Conservation (phyloP, 2,888 invertebrate genomes). For the Harmothoe impar region DNA sequence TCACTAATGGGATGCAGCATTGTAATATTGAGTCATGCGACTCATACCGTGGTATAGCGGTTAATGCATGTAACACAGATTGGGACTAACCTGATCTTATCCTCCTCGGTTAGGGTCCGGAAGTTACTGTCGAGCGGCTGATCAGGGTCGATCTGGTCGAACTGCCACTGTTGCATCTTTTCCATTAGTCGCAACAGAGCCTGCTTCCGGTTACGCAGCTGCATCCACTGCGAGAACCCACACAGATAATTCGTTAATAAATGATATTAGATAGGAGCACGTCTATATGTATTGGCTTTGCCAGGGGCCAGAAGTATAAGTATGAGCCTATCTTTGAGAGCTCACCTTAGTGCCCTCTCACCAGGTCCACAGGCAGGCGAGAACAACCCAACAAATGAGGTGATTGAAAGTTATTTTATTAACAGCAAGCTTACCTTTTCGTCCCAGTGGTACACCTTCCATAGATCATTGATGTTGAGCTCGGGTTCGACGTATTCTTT, state of each 20-base stretch:
- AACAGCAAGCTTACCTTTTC: conserved; percentile 87
- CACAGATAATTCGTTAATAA: background rate
- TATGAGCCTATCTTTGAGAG: too few species aligned
- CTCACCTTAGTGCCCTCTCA: too few species aligned
- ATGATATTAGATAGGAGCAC: too few species aligned
- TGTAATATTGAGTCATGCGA: too few species aligned
- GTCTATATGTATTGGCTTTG: too few species aligned
- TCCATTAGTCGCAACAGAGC: conserved; percentile 92
- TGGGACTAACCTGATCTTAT: conserved; percentile 84
- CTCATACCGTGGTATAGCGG: too few species aligned
- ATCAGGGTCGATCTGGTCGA: conserved; percentile 92
- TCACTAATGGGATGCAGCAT: too few species aligned
- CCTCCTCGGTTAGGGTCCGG: conserved; percentile 92
- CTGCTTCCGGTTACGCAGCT: conserved; percentile 92
- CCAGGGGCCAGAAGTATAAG: too few species aligned
- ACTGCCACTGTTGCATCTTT: conserved; percentile 95
- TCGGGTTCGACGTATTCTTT: conserved; percentile 99
- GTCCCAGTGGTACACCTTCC: conserved; percentile 98
- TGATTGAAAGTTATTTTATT: too few species aligned
- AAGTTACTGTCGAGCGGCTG: conserved; percentile 92
- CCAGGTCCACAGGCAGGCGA: too few species aligned
- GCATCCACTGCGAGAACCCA: conserved; percentile 85
- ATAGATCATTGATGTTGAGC: conserved; percentile 95
- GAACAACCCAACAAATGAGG: too few species aligned
- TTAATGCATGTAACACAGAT: too few species aligned